phyloP scores from a whole-genome alignment of 2,888 invertebrate species.

The Cephus pulcher region DNA sequence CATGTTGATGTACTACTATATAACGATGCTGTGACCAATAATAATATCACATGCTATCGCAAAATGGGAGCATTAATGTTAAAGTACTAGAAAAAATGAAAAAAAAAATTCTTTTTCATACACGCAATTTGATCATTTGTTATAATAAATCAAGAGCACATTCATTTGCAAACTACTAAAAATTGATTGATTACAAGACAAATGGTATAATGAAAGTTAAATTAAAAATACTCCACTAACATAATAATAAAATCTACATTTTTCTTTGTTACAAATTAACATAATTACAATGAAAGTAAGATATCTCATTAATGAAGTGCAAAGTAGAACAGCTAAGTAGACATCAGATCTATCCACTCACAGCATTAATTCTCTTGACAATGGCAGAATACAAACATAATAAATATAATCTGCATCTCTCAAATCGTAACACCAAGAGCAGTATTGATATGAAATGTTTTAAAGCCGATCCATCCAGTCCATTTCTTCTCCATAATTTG shows the following conservation, averaged over 20 bases:
- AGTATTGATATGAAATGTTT: not conserved
- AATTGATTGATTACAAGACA: not conserved
- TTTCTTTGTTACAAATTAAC: not conserved
- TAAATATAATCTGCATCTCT: not conserved
- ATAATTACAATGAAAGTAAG: not conserved
- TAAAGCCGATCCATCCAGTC: not conserved
- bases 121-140: not conserved
- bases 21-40: constrained; percentile 21
- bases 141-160: not conserved
- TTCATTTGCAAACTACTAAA: not conserved
- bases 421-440: not conserved
- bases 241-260: not conserved
- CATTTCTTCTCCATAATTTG: not conserved
- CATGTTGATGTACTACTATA: not conserved
- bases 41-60: constrained; percentile 19
- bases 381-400: not conserved
- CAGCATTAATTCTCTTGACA: not conserved
- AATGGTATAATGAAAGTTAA: not conserved
- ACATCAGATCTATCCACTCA: not conserved
- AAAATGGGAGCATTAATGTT: not conserved
- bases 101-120: not conserved
- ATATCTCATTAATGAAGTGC: not conserved
- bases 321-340: not conserved
- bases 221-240: not conserved
- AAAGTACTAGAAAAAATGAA: not conserved